A percentile compares a stretch with the other conserved stretches of the same genome.
phyloP scores from a whole-genome alignment of 2,797 vertebrate species.

The Synanceia verrucosa region DNA sequence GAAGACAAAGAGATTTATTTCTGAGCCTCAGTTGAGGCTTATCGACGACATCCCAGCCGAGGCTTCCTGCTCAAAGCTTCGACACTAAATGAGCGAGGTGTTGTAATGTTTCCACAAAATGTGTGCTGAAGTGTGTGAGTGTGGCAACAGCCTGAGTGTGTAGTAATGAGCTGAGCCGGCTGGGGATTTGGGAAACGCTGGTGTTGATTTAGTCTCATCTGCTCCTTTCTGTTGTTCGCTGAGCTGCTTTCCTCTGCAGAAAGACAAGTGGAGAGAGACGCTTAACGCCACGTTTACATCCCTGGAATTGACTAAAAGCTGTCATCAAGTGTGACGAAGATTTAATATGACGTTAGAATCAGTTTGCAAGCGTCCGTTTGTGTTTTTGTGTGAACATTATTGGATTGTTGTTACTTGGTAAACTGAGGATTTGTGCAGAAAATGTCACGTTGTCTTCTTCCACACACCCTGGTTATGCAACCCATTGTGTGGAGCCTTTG shows the following conservation, averaged over 20 bases:
- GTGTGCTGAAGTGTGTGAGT: constrained; percentile 25
- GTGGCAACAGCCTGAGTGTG: constrained; percentile 22
- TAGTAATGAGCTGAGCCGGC: constrained; percentile 44
- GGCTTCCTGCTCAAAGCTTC: neutral
- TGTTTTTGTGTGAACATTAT: neutral
- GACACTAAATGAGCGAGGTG: constrained; percentile 12
- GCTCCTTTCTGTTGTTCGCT: constrained; percentile 13
- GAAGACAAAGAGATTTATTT: constrained; percentile 14
- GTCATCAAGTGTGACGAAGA: constrained; percentile 19
- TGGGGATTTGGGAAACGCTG: constrained; percentile 34
- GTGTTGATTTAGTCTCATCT: constrained; percentile 43
- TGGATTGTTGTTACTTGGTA: neutral
- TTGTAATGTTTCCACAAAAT: constrained; percentile 31
- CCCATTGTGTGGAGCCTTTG: constrained; percentile 43
- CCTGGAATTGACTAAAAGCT: constrained; percentile 8
- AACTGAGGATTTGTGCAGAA: neutral
- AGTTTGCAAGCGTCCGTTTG: neutral
- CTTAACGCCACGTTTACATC: constrained; percentile 21
- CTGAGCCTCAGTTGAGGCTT: neutral
- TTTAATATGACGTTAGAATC: constrained; percentile 23
- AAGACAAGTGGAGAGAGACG: constrained; percentile 26
- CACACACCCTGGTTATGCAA: constrained; percentile 55
- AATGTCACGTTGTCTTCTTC: neutral
- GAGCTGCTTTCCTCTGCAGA: constrained; percentile 34
- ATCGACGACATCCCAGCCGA: constrained; percentile 1